Evolutionary conservation across 2,113 vertebrate genomes (phyloP).

Genomic region (Carollia perspicillata): DNA sequence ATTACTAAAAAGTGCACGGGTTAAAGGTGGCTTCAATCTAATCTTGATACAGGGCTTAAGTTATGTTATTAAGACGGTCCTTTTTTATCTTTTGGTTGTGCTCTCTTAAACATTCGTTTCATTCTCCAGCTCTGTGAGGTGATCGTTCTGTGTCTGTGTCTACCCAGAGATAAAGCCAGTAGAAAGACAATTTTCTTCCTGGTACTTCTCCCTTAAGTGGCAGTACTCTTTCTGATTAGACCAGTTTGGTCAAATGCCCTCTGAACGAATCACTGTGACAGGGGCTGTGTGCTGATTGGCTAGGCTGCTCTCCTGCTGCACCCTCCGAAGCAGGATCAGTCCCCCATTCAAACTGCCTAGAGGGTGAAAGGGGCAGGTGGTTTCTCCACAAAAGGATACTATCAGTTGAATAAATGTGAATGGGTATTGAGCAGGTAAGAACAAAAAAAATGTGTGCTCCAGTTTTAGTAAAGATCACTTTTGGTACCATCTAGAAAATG

Average conservation of each 20-base stretch:
- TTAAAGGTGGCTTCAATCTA: not conserved
- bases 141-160: fast-evolving
- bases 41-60: not conserved
- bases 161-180: not conserved
- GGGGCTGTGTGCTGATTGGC: not conserved
- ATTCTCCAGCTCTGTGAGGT: not conserved
- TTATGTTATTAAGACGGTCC: not conserved
- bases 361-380: not conserved
- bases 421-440: not conserved
- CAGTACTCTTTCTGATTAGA: not conserved
- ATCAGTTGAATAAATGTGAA: not conserved
- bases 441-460: not conserved
- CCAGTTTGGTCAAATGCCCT: not conserved
- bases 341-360: not conserved
- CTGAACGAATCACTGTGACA: not conserved
- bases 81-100: not conserved
- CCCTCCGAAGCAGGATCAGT: not conserved
- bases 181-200: not conserved
- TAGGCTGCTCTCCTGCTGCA: not conserved
- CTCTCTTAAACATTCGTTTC: not conserved
- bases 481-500: not conserved
- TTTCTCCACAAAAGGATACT: not conserved
- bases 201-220: not conserved
- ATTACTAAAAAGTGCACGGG: not conserved
- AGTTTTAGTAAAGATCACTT: not conserved